These are phyloP conservation scores for Diaphora mendica DNA, from an alignment of 2,888 invertebrate genomes.

Conservation along the genomic window DNA sequence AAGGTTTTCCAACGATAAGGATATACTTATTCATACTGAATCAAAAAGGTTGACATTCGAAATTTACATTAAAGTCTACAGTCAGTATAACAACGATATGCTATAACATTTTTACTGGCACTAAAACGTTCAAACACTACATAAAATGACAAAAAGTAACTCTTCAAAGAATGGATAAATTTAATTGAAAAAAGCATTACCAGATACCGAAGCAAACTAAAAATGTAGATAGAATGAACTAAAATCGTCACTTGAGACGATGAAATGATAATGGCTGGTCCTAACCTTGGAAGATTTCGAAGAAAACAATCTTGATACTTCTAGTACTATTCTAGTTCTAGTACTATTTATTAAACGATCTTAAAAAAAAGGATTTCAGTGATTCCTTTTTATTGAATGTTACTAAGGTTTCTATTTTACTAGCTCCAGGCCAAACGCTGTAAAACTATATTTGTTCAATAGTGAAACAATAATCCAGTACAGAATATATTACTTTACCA, in stretches of 20 bases:
- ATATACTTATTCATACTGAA: background rate
- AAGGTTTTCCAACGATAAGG: background rate
- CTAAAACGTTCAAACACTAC: constrained; percentile 2
- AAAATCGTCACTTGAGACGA: background rate
- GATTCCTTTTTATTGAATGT: background rate
- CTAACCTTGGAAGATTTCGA: background rate
- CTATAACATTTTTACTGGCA: background rate
- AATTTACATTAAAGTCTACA: background rate
- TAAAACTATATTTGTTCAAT: background rate
- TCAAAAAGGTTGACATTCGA: background rate
- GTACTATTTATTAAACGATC: background rate
- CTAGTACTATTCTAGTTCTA: no score
- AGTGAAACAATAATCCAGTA: background rate
- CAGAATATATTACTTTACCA: background rate
- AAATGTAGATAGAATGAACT: background rate
- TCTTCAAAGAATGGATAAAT: background rate
- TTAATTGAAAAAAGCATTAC: background rate
- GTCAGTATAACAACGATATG: background rate
- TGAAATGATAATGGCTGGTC: background rate
- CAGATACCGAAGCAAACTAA: background rate
- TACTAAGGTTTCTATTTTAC: background rate
- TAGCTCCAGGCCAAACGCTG: background rate
- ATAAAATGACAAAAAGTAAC: background rate
- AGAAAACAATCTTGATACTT: background rate
- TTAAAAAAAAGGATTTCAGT: background rate